Percentiles rank a stretch among this genome's conserved stretches.
Evolutionary conservation across 2,888 invertebrate genomes (phyloP).

Genomic region (Periphyllus acericola): DNA sequence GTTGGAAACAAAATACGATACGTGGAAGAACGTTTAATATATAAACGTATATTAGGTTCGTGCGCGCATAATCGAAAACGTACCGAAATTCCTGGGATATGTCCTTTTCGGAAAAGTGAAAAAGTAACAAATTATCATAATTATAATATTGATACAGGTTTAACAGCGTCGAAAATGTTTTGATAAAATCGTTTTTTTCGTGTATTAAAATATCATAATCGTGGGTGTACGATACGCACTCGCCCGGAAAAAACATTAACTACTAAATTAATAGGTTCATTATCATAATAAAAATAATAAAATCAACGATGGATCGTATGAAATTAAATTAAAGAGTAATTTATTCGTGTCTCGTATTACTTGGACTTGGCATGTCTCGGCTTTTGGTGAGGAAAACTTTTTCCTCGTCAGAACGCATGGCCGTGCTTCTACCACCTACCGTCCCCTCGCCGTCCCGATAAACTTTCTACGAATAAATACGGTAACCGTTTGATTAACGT

Average conservation of each 20-base stretch:
- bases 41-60: not conserved
- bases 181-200: no score
- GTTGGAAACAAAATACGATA: not conserved
- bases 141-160: no score
- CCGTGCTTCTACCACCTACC: not conserved
- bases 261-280: constrained; percentile 35
- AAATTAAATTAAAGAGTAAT: constrained; percentile 41
- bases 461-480: constrained; percentile 49
- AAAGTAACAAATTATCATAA: not conserved
- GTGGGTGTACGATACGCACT: not conserved
- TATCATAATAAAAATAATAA: constrained; percentile 24
- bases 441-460: not conserved
- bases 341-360: constrained; percentile 40
- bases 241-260: not conserved
- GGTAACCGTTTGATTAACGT: constrained; percentile 54
- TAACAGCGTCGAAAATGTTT: not conserved
- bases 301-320: constrained; percentile 18
- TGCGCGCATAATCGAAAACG: not conserved
- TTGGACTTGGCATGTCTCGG: constrained; percentile 25
- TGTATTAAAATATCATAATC: not conserved
- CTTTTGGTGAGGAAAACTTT: constrained; percentile 35
- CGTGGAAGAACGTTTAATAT: not conserved
- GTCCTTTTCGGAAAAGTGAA: not conserved
- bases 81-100: not conserved
- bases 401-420: not conserved